Evolutionary conservation across 2,888 invertebrate genomes (phyloP).

Genomic region (Noctua janthe): DNA sequence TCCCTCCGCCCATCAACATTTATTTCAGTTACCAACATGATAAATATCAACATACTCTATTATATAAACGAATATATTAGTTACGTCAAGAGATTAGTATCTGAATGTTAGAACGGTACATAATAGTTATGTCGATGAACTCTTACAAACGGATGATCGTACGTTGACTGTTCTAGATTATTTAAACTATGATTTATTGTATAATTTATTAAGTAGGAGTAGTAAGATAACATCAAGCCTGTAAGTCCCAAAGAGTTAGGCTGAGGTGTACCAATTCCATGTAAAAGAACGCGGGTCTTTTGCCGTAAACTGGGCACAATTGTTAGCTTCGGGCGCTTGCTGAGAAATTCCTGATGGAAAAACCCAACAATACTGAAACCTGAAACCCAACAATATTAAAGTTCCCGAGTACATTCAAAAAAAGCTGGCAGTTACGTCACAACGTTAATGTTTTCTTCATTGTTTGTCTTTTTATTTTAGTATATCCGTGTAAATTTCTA

Average conservation of each 20-base stretch:
- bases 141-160: slow-evolving; percentile 23
- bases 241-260: background rate
- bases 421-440: too few relatives aligned
- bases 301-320: background rate
- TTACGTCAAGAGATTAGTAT: slow-evolving; percentile 31
- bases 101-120: slow-evolving; percentile 40
- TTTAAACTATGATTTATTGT: background rate
- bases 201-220: background rate
- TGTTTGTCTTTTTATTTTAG: too few relatives aligned
- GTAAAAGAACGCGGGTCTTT: too few relatives aligned
- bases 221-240: too few relatives aligned
- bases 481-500: too few relatives aligned
- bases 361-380: background rate
- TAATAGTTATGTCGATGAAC: slow-evolving; percentile 48
- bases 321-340: background rate
- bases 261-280: background rate
- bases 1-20: too few relatives aligned
- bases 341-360: background rate
- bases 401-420: too few relatives aligned
- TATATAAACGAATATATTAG: slow-evolving; percentile 28
- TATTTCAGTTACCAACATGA: background rate
- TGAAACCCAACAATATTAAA: too few relatives aligned
- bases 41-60: background rate
- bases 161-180: slow-evolving; percentile 34
- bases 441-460: too few relatives aligned